Evolutionary conservation across 1,140 invertebrate genomes (phyloP).

Genomic region (Drosophila carrolli): DNA sequence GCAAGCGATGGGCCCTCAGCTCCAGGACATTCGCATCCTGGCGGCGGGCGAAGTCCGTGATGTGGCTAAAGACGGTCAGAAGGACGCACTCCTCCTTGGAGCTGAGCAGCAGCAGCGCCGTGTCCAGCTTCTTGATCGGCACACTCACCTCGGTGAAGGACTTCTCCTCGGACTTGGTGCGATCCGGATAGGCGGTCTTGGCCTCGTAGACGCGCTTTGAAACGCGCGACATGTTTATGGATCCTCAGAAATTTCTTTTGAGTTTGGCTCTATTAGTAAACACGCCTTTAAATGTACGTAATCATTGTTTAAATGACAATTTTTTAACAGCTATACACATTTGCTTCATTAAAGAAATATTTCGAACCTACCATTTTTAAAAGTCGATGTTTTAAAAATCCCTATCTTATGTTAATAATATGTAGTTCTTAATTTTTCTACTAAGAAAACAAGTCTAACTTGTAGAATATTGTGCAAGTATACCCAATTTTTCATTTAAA

Average conservation of each 20-base stretch:
- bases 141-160: slow-evolving; percentile 60
- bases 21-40: slow-evolving; percentile 59
- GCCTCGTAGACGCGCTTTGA: slow-evolving; percentile 66
- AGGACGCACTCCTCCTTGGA: slow-evolving; percentile 68
- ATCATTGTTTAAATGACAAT: slow-evolving; percentile 7
- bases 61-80: slow-evolving; percentile 58
- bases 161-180: slow-evolving; percentile 54
- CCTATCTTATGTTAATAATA: too few relatives aligned
- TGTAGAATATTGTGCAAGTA: too few relatives aligned
- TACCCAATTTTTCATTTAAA: too few relatives aligned
- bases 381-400: too few relatives aligned
- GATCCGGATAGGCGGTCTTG: slow-evolving; percentile 61
- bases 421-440: too few relatives aligned
- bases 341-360: too few relatives aligned
- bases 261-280: background rate
- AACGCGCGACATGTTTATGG: slow-evolving; percentile 49
- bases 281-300: background rate
- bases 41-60: slow-evolving; percentile 67
- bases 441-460: too few relatives aligned
- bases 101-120: slow-evolving; percentile 58
- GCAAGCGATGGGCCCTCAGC: slow-evolving; percentile 42
- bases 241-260: background rate
- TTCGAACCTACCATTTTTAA: too few relatives aligned
- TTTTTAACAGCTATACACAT: too few relatives aligned
- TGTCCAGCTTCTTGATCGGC: slow-evolving; percentile 53